A percentile compares a stretch with the other conserved stretches of the same genome.
Evolutionary conservation across 2,888 invertebrate species (phyloP).

Genomic region (Acronicta aceris): DNA sequence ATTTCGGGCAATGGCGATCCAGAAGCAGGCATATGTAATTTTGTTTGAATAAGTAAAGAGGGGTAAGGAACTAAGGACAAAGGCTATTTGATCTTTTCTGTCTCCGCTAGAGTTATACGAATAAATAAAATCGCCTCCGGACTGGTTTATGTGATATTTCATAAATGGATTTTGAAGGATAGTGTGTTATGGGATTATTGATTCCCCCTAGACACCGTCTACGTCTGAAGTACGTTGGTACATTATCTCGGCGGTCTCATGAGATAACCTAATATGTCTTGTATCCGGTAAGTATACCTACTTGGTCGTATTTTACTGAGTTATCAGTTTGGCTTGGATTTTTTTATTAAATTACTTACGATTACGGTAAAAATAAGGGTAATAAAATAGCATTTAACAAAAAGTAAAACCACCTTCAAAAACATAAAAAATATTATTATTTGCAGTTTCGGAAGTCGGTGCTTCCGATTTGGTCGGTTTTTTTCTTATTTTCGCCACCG

Average conservation of each 20-base stretch:
- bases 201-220: constrained; percentile 69
- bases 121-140: constrained; percentile 82
- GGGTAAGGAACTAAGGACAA: constrained; percentile 80
- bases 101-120: constrained; percentile 69
- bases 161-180: constrained; percentile 85
- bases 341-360: too few relatives aligned
- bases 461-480: too few relatives aligned
- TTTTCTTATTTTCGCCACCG: too few relatives aligned
- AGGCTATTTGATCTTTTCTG: constrained; percentile 87
- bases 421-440: too few relatives aligned
- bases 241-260: constrained; percentile 66
- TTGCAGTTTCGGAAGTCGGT: too few relatives aligned
- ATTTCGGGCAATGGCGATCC: constrained; percentile 88
- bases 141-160: constrained; percentile 83
- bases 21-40: constrained; percentile 89
- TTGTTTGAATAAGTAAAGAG: constrained; percentile 89
- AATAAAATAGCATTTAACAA: too few relatives aligned
- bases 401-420: too few relatives aligned
- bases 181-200: constrained; percentile 80
- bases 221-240: constrained; percentile 64
- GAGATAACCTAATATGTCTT: constrained; percentile 67
- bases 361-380: too few relatives aligned
- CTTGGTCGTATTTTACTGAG: constrained; percentile 42
- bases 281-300: constrained; percentile 53
- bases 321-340: background rate